Base-by-base conservation (phyloP, 1,140 invertebrate genomes). In the Listronotus bonariensis region DNA sequence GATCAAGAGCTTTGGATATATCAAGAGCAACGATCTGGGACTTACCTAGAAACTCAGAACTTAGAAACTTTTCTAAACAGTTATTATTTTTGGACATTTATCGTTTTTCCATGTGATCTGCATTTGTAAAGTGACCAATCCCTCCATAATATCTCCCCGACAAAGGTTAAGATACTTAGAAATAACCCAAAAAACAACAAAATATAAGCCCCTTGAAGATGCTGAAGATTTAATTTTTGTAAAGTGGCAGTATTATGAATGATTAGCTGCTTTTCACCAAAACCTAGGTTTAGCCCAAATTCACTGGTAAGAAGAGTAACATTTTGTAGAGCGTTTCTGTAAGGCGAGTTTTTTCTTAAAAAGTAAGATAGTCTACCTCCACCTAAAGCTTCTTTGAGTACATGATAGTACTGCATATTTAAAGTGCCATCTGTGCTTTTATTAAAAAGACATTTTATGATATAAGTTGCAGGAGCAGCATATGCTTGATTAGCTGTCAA, bases 301-400 rank as follows among this genome's bases (percentile, higher is more conserved):
- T 63, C 53, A 15, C 46, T 15, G 15, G 55, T 48, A 11, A 55
- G 14, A 15, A 55, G n/a, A 7, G 54, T 17, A 15, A 56, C 6
- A 10, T 26, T 40, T 17, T 55, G 15, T 8, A 63, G 26, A 31
- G n/a, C 11, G 4, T 36, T 17, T 6, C 20, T n/a, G 38, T 38
- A 63, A 0, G 51, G 61, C 1, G 42, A 63, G 38, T 63, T 63
- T 63, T 26, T 54, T 31, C 34, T 36, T 26, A 40, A 26, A 31
- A 43, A 63, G 18, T 34, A 48, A 1, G 61, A 48, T 12, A 55
- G n/a, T 12, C 17, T n/a, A 0, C 61, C 61, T 12, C 15, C 38
- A 18, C 52, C 61, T 40, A 63, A n/a, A 26, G 61, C 41, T 41
- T 63, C 61, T 26, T 54, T 63, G 4, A 55, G 11, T 12, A 48